phyloP scores from a whole-genome alignment of 2,797 vertebrate species.

The Myripristis jacobus region DNA sequence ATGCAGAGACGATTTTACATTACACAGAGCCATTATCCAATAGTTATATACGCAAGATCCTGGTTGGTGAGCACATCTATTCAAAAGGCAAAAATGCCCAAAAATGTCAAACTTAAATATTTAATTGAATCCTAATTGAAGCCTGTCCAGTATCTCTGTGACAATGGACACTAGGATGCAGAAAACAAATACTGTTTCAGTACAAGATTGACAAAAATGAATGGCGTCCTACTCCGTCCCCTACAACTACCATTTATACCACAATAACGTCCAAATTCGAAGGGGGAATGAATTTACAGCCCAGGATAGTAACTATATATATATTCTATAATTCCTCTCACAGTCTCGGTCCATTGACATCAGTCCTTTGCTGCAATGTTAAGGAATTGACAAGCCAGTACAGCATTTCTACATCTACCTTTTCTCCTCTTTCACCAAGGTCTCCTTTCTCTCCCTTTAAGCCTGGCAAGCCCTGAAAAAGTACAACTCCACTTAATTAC shows the following conservation, averaged over 20 bases:
- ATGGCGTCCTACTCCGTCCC: background rate
- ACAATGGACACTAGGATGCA: conserved; percentile 4
- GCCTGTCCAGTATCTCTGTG: background rate
- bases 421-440: conserved; percentile 98
- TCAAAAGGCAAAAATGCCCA: background rate
- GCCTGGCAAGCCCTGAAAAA: conserved; percentile 96
- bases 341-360: conserved; percentile 85
- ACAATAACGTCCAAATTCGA: background rate
- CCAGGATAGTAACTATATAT: background rate
- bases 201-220: background rate
- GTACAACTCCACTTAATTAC: conserved; percentile 81
- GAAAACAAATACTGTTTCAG: background rate
- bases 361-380: conserved; percentile 74
- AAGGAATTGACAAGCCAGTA: conserved; percentile 48
- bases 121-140: background rate
- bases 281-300: background rate
- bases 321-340: conserved; percentile 17
- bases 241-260: background rate
- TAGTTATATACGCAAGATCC: background rate
- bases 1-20: conserved; percentile 13
- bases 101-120: background rate
- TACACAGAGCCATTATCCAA: background rate
- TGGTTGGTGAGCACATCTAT: background rate
- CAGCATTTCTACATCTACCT: conserved; percentile 88
- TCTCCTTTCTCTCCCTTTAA: conserved; percentile 98